A percentile compares a stretch with the other conserved stretches of the same genome.
Evolutionary conservation across 1,140 invertebrate species (phyloP).

Genomic region (Aphelenchoides avenae): DNA sequence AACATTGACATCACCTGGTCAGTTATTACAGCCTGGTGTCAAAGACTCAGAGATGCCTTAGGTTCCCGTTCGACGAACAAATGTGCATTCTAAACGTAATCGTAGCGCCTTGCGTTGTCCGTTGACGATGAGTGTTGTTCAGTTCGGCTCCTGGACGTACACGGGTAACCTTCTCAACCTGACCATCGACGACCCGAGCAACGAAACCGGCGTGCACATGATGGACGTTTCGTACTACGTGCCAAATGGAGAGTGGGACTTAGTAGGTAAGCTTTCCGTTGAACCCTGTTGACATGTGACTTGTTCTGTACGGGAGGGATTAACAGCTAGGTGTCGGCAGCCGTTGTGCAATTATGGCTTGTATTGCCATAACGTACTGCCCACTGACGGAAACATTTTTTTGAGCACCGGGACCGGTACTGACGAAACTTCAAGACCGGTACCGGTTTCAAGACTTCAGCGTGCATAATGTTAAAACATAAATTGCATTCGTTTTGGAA

Average conservation of each 20-base stretch:
- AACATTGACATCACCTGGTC: conserved; percentile 98
- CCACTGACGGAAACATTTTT: too few relatives aligned
- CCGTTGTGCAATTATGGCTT: too few relatives aligned
- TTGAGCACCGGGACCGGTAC: too few relatives aligned
- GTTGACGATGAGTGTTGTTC: conserved; percentile 18
- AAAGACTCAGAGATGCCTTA: conserved; percentile 9
- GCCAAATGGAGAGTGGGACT: conserved; percentile 61
- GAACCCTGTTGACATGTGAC: conserved; percentile 2
- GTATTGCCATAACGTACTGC: too few relatives aligned
- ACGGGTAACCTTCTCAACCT: conserved; percentile 69
- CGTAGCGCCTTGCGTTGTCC: too few relatives aligned
- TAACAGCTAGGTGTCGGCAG: too few relatives aligned
- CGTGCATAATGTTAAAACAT: too few relatives aligned
- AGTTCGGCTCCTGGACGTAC: conserved; percentile 93
- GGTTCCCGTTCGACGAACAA: conserved; percentile 58
- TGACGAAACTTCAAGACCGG: too few relatives aligned
- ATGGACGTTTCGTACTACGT: conserved; percentile 66
- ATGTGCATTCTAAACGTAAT: conserved; percentile 60
- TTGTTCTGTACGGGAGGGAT: background rate
- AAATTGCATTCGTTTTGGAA: too few relatives aligned
- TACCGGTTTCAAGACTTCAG: too few relatives aligned
- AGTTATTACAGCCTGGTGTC: too few relatives aligned
- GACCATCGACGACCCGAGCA: conserved; percentile 37
- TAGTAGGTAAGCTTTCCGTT: conserved; percentile 31
- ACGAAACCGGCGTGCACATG: conserved; percentile 24